These are phyloP conservation scores for Neodiprion virginianus DNA, from an alignment of 1,140 invertebrate species.

Conservation along the genomic window DNA sequence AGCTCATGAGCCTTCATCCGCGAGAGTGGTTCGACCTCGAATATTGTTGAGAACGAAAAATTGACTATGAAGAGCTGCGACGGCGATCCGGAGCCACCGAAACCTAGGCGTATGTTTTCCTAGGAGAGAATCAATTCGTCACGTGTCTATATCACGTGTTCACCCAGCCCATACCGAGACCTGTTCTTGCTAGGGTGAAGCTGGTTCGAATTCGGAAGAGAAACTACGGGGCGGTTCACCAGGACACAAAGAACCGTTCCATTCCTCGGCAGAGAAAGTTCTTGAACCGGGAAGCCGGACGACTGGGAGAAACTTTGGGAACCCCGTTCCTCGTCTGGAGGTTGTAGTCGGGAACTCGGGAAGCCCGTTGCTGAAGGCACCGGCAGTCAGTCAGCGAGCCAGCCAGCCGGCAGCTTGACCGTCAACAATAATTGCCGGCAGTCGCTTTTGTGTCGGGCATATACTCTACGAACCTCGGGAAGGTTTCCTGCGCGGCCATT, in stretches of 20 bases:
- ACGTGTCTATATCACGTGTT: background rate
- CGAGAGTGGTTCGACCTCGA: background rate
- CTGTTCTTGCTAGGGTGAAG: background rate
- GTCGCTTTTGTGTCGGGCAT: background rate
- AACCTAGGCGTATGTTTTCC: too few species aligned
- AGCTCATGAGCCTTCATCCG: conserved; percentile 8
- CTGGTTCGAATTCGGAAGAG: background rate
- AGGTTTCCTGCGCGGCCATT: background rate
- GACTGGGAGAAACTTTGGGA: background rate
- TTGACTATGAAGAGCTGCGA: background rate
- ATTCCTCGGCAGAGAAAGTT: background rate
- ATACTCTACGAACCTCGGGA: background rate
- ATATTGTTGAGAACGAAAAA: background rate
- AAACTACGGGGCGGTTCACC: background rate
- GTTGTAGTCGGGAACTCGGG: background rate
- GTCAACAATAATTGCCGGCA: background rate
- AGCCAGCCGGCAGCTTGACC: background rate
- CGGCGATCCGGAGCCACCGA: conserved; percentile 11
- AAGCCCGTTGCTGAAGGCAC: background rate
- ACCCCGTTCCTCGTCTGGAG: background rate
- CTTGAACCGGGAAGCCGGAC: conserved; percentile 1
- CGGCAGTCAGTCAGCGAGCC: too few species aligned
- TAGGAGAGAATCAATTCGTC: too few species aligned
- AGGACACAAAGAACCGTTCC: background rate
- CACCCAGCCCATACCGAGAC: background rate